Percentiles rank a stretch among this genome's conserved stretches.
Evolutionary conservation across 2,888 invertebrate species (phyloP).

Genomic region (Pseudolycoriella hygida): DNA sequence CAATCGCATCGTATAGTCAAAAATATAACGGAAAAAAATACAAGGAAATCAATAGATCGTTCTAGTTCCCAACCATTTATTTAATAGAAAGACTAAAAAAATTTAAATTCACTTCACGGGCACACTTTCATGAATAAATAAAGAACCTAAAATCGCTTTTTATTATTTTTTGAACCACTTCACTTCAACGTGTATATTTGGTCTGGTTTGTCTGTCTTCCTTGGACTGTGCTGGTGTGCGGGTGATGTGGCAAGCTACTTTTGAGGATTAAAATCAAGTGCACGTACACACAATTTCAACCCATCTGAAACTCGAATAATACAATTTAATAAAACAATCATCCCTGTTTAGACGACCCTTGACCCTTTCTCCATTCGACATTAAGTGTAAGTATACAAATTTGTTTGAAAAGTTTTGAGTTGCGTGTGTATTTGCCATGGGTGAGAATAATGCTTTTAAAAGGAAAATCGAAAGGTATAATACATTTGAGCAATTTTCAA

Average conservation of each 20-base stretch:
- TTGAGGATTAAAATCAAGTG: not conserved
- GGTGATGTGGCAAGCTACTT: not conserved
- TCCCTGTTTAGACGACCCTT: not conserved
- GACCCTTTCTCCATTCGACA: not conserved
- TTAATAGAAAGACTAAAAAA: too few relatives aligned
- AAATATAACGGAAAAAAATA: not conserved
- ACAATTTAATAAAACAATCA: not conserved
- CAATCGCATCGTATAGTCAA: too few relatives aligned
- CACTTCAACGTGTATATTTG: not conserved
- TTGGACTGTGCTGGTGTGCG: not conserved
- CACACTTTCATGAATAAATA: slow-evolving; percentile 1
- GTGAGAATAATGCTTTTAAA: too few relatives aligned
- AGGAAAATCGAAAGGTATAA: too few relatives aligned
- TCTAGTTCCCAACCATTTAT: not conserved
- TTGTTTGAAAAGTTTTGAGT: not conserved
- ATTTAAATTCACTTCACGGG: not conserved
- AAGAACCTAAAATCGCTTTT: not conserved
- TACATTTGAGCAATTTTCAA: not conserved
- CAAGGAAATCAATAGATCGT: not conserved
- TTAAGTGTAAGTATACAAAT: not conserved
- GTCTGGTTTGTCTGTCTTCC: not conserved
- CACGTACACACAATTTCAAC: not conserved
- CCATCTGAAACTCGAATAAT: not conserved
- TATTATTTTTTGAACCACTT: not conserved
- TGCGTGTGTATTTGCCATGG: not conserved